Evolutionary conservation across 2,113 vertebrate genomes (phyloP).

Genomic region (Edolisoma coerulescens): DNA sequence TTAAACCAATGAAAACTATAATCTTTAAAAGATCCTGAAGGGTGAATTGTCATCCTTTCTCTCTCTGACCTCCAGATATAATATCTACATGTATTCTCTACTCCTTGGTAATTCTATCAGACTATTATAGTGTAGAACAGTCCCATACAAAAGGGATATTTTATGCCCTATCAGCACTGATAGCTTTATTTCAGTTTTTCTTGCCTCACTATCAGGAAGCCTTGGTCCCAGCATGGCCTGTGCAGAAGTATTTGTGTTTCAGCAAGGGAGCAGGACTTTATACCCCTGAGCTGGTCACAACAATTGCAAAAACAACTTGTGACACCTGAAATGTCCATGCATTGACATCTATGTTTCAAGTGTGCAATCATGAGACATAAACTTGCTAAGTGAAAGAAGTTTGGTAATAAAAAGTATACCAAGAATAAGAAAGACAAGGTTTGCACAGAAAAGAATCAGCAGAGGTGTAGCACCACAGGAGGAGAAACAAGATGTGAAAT

Average conservation of each 20-base stretch:
- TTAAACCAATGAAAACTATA: neutral
- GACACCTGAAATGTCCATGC: neutral
- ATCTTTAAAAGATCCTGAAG: neutral
- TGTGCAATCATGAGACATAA: neutral
- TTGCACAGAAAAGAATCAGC: neutral
- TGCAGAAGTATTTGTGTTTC: neutral
- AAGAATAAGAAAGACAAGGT: neutral
- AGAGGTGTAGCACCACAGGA: neutral
- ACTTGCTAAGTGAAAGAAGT: neutral
- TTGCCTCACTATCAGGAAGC: neutral
- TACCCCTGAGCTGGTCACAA: neutral
- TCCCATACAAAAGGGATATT: neutral
- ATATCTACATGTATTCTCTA: neutral
- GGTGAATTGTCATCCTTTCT: neutral
- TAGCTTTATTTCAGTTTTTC: neutral
- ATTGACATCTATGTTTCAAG: neutral
- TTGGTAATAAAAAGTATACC: neutral
- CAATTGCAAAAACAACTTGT: neutral
- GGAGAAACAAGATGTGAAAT: neutral
- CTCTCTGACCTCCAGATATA: neutral
- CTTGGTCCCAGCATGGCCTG: neutral
- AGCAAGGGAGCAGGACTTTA: neutral
- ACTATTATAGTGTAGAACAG: neutral
- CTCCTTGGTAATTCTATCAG: neutral
- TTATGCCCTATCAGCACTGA: neutral